A percentile compares a stretch with the other conserved stretches of the same genome.
phyloP scores from a whole-genome alignment of 2,888 invertebrate genomes.

The Prenolepis imparis region DNA sequence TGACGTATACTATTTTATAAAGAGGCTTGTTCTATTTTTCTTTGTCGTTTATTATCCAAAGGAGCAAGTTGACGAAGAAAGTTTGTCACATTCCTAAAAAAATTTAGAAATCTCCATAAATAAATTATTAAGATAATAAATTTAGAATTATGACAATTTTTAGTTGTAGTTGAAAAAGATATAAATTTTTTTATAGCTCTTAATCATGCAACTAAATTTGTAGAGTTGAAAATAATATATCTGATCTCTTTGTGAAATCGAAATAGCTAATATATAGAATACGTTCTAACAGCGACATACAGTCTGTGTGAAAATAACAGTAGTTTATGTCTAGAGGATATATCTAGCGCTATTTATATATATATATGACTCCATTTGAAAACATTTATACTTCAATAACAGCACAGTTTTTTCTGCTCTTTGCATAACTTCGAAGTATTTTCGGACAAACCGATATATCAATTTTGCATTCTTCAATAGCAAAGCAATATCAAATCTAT shows the following conservation, averaged over 20 bases:
- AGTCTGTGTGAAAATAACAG: not conserved
- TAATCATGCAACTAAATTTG: not conserved
- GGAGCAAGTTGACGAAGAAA: not conserved
- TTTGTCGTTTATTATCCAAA: not conserved
- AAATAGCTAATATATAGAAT: not conserved
- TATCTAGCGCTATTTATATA: not conserved
- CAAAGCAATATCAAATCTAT: not conserved
- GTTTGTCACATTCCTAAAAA: not conserved
- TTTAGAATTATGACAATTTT: not conserved
- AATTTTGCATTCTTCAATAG: not conserved
- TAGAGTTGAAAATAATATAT: not conserved
- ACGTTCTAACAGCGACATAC: not conserved
- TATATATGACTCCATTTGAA: constrained; percentile 18
- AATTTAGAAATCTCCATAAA: not conserved
- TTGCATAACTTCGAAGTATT: not conserved
- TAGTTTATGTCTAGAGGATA: constrained; percentile 2
- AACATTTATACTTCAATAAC: not conserved
- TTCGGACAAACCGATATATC: not conserved
- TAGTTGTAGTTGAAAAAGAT: not conserved
- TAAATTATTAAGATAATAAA: constrained; percentile 4
- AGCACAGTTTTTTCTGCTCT: not conserved
- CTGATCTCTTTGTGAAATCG: not conserved
- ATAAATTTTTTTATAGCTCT: not conserved
- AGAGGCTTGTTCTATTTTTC: not conserved
- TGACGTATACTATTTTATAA: constrained; percentile 24